A percentile compares a stretch with the other conserved stretches of the same genome.
phyloP scores from a whole-genome alignment of 2,113 vertebrate species.

The Sphaerodactylus townsendi region DNA sequence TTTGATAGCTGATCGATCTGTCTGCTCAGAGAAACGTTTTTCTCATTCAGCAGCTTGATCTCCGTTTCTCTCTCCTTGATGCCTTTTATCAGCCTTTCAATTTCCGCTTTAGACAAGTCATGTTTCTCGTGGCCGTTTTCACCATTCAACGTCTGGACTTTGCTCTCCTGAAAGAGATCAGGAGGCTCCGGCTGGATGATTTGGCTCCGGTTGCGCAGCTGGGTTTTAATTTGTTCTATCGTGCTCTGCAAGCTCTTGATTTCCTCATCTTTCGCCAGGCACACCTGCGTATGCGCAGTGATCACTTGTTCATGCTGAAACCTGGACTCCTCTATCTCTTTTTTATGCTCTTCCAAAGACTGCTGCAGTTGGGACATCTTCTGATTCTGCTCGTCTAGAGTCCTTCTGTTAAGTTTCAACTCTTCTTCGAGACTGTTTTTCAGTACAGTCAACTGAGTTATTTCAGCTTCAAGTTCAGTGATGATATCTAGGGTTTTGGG shows the following conservation, averaged over 20 bases:
- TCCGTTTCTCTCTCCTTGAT: conserved; percentile 94
- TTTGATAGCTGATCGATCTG: conserved; percentile 91
- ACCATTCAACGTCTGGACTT: conserved; percentile 84
- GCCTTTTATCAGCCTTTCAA: conserved; percentile 88
- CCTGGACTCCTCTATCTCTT: conserved; percentile 85
- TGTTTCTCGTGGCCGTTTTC: conserved; percentile 96
- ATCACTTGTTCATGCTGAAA: conserved; percentile 85
- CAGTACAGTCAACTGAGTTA: conserved; percentile 82
- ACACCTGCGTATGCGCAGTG: conserved; percentile 82
- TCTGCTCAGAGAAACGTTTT: conserved; percentile 86
- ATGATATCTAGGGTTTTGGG: conserved; percentile 87
- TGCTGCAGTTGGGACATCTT: conserved; percentile 80
- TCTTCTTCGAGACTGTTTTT: conserved; percentile 84
- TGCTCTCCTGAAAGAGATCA: conserved; percentile 88
- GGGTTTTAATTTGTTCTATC: conserved; percentile 78
- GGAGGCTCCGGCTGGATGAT: conserved; percentile 73
- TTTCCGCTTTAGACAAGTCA: conserved; percentile 93
- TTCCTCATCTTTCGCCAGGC: conserved; percentile 88
- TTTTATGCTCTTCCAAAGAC: conserved; percentile 83
- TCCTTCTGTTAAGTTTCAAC: conserved; percentile 76
- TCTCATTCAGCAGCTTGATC: conserved; percentile 92
- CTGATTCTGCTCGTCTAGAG: conserved; percentile 84
- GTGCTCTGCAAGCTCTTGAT: conserved; percentile 82
- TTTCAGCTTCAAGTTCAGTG: conserved; percentile 90
- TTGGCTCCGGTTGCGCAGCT: conserved; percentile 72